These are phyloP conservation scores for Bergia puertoricense DNA, from an alignment of 92 coral and sea anemone species.

Conservation along the genomic window DNA sequence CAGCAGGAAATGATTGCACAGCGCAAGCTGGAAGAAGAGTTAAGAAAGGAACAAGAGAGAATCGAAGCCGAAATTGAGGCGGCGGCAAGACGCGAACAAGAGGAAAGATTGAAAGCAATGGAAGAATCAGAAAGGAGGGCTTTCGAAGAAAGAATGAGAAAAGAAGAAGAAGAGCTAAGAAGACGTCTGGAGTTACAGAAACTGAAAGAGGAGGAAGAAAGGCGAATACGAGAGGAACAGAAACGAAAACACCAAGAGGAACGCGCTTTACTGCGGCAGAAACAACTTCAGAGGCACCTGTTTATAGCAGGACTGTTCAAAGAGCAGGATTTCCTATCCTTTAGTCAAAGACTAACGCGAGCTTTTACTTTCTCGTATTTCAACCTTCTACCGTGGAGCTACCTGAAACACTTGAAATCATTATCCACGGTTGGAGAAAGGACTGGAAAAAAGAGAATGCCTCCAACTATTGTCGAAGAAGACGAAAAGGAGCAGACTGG, in stretches of 20 bases:
- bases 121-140: conserved; percentile 87
- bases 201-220: conserved; percentile 73
- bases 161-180: conserved; percentile 86
- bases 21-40: conserved; percentile 90
- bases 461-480: conserved; percentile 70
- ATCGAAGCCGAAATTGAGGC: conserved; percentile 86
- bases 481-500: conserved; percentile 49
- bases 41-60: conserved; percentile 83
- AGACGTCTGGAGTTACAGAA: conserved; percentile 75
- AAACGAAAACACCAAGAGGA: conserved; percentile 77
- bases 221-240: conserved; percentile 76
- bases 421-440: conserved; percentile 39
- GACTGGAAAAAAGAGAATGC: conserved; percentile 40
- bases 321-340: conserved; percentile 69
- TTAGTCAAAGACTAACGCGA: conserved; percentile 76
- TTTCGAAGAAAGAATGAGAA: conserved; percentile 79
- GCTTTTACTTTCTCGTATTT: conserved; percentile 95
- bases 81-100: conserved; percentile 84
- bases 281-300: conserved; percentile 83
- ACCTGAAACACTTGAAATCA: conserved; percentile 54
- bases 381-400: conserved; percentile 83
- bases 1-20: conserved; percentile 83
- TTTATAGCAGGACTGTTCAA: conserved; percentile 75
- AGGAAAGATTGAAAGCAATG: conserved; percentile 79
- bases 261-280: conserved; percentile 73